Conservation (phyloP, 2,888 invertebrate genomes). For the Folsomia candida region DNA sequence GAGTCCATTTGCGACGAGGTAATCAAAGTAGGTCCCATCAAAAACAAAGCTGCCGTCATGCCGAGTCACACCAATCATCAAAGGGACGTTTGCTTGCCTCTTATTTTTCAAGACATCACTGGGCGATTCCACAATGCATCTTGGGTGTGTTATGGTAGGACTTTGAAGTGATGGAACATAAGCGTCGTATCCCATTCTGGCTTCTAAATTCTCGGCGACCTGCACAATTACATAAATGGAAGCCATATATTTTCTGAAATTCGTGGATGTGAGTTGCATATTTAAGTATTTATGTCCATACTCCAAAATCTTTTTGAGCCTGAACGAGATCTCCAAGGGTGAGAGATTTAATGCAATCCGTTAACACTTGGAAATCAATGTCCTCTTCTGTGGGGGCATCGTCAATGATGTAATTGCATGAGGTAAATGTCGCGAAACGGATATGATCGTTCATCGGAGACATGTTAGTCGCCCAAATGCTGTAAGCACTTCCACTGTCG, state of each 20-base stretch:
- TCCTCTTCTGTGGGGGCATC: neutral
- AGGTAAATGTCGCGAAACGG: slow-evolving; percentile 8
- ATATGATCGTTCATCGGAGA: slow-evolving; percentile 24
- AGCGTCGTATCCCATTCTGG: slow-evolving; percentile 33
- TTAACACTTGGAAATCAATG: slow-evolving; percentile 10
- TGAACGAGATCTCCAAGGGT: slow-evolving; percentile 8
- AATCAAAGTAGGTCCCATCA: slow-evolving; percentile 22
- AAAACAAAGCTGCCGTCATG: slow-evolving; percentile 21
- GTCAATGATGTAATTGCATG: neutral
- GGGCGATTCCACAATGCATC: slow-evolving; percentile 23
- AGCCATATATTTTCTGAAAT: no score
- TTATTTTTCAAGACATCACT: slow-evolving; percentile 19
- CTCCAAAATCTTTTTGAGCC: slow-evolving; percentile 23
- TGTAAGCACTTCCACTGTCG: slow-evolving; percentile 25
- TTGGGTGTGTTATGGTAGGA: neutral
- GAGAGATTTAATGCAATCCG: slow-evolving; percentile 20
- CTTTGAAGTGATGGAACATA: slow-evolving; percentile 39
- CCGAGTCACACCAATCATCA: slow-evolving; percentile 36
- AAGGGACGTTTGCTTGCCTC: slow-evolving; percentile 25
- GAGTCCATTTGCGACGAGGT: slow-evolving; percentile 26
- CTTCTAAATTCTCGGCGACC: slow-evolving; percentile 5
- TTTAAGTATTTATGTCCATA: no score
- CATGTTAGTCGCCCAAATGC: slow-evolving; percentile 33
- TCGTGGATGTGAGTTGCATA: no score
- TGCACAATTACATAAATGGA: no score